phyloP scores from a whole-genome alignment of 2,888 invertebrate species.

The Cerceris ruficornis region DNA sequence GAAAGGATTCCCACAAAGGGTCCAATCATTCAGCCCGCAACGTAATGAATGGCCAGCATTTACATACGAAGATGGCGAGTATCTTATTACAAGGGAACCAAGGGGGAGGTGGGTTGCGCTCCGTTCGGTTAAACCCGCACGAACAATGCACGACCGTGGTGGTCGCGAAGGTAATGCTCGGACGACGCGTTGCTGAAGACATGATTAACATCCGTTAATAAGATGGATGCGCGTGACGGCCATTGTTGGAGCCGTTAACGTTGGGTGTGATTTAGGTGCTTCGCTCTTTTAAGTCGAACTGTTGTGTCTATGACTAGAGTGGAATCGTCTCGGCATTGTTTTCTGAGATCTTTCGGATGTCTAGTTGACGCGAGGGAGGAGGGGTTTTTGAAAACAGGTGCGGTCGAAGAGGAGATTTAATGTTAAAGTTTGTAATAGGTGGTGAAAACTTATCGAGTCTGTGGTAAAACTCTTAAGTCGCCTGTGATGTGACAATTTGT shows the following conservation, averaged over 20 bases:
- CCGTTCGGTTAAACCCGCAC: conserved; percentile 68
- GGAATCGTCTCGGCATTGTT: conserved; percentile 33
- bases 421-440: no score
- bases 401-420: background rate
- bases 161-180: conserved; percentile 78
- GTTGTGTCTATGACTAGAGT: conserved; percentile 49
- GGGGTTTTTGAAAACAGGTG: conserved; percentile 33
- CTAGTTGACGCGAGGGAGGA: conserved; percentile 27
- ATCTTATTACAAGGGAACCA: conserved; percentile 80
- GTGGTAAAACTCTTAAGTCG: no score
- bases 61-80: conserved; percentile 82
- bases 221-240: conserved; percentile 80
- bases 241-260: conserved; percentile 77
- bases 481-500: no score
- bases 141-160: conserved; percentile 80
- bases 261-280: conserved; percentile 73
- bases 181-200: conserved; percentile 81
- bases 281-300: conserved; percentile 26
- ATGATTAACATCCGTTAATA: conserved; percentile 82
- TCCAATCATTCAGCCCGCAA: conserved; percentile 80
- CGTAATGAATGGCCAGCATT: conserved; percentile 81
- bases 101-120: conserved; percentile 62
- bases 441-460: no score
- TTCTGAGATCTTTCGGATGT: conserved; percentile 14
- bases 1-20: conserved; percentile 78